These are phyloP conservation scores for Acronicta alni DNA, from an alignment of 2,888 invertebrate species.

Conservation along the genomic window DNA sequence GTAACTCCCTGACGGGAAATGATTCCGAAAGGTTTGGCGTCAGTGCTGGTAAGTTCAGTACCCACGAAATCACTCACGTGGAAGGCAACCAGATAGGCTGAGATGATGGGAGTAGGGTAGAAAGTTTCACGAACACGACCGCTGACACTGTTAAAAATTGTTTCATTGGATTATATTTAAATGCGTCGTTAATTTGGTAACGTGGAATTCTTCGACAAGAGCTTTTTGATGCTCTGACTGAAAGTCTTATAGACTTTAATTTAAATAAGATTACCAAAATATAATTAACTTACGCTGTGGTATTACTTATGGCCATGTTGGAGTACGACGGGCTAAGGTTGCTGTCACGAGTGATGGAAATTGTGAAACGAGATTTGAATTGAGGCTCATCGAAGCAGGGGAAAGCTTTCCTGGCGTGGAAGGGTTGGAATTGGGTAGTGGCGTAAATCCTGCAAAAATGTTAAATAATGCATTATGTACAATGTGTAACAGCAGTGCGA, in stretches of 20 bases:
- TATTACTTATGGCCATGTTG: slow-evolving; percentile 90
- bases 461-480: neutral
- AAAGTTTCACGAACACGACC: slow-evolving; percentile 81
- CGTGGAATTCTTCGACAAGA: too few relatives aligned
- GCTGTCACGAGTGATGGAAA: slow-evolving; percentile 90
- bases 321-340: slow-evolving; percentile 88
- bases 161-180: too few relatives aligned
- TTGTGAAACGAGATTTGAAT: slow-evolving; percentile 92
- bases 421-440: slow-evolving; percentile 94
- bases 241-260: too few relatives aligned
- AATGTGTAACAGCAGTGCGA: too few relatives aligned
- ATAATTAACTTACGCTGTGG: slow-evolving; percentile 66
- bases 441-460: slow-evolving; percentile 76
- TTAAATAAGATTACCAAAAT: neutral
- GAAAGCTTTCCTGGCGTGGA: slow-evolving; percentile 94
- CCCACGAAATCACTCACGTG: slow-evolving; percentile 93
- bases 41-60: slow-evolving; percentile 66
- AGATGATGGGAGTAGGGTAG: slow-evolving; percentile 91
- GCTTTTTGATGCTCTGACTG: too few relatives aligned
- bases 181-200: too few relatives aligned
- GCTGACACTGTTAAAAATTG: slow-evolving; percentile 52
- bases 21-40: slow-evolving; percentile 75
- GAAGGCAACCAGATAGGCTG: slow-evolving; percentile 95
- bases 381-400: slow-evolving; percentile 97
- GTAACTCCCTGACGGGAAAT: slow-evolving; percentile 78